Evolutionary conservation across 2,113 vertebrate species (phyloP), one percentile per base, ranked within the genome.

Genomic region (Nansenia antarctica): DNA sequence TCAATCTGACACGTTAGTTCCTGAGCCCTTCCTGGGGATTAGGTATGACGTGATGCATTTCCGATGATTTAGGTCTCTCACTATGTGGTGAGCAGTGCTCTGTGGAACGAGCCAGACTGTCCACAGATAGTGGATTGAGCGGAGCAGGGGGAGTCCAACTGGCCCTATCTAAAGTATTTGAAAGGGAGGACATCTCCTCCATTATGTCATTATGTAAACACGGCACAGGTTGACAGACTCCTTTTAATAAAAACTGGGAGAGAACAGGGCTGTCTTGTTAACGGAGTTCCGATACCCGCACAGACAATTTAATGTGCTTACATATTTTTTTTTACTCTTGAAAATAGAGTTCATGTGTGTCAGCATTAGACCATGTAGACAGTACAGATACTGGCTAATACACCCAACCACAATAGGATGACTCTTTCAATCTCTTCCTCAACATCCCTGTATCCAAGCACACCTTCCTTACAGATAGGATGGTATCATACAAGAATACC

Each of bases 161-260:
- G 8, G n/a, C 69, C 80, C 86, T 88, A 91, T 90, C 87, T 90
- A 67, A 90, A 88, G 72, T 89, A 90, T 91, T 87, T 83, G 74
- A 64, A 76, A 61, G 85, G 88, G 88, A 90, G 88, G 83, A 90
- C 77, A 76, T 84, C 79, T 83, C 78, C 67, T 80, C 81, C 79
- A 87, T 89, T 89, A 89, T 87, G 86, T 90, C 90, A 89, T 87
- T 86, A 70, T 74, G 79, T 84, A 90, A 89, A 89, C 87, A 91
- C 72, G 70, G 75, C 72, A 81, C 79, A 82, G 83, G 85, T 85
- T 84, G 82, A 88, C 78, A 49, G 26, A 34, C 62, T 52, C 68
- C 70, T 73, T 83, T 86, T 89, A 65, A 86, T 82, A 82, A 82
- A 81, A 18, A 29, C 31, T 7, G 68, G 76, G 67, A 52, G 70